Conservation (phyloP, 2,113 vertebrate genomes). For the Sinocyclocheilus maitianheensis region DNA sequence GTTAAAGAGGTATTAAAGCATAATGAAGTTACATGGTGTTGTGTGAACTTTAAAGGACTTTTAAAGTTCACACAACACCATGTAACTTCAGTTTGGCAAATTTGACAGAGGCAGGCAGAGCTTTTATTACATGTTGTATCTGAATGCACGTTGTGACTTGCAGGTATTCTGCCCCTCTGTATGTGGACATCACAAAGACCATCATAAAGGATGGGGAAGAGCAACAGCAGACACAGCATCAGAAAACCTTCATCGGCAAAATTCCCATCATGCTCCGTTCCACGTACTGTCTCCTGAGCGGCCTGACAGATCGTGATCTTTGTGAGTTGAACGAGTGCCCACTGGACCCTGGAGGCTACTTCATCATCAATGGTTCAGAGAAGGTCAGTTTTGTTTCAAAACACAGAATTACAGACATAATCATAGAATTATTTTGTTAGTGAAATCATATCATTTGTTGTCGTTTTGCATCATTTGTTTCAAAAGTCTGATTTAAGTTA, state of each 20-base stretch:
- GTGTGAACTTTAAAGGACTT: not conserved
- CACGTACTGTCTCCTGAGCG: slow-evolving; percentile 93
- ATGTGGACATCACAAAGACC: slow-evolving; percentile 98
- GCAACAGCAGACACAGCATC: slow-evolving; percentile 95
- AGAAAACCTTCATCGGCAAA: slow-evolving; percentile 98
- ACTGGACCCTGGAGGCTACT: slow-evolving; percentile 95
- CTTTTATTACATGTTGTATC: slow-evolving; percentile 5
- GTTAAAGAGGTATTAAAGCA: not conserved
- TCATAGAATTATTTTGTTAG: not conserved
- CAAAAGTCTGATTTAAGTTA: not conserved
- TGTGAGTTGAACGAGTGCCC: slow-evolving; percentile 99
- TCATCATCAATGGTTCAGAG: slow-evolving; percentile 98
- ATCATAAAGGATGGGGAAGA: slow-evolving; percentile 98
- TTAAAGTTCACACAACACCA: no score
- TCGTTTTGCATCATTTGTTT: not conserved
- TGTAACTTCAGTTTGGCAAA: not conserved
- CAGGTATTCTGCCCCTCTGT: slow-evolving; percentile 96
- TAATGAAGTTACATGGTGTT: not conserved
- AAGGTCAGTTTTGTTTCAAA: slow-evolving; percentile 77
- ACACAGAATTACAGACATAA: not conserved
- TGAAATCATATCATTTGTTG: not conserved
- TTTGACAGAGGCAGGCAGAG: not conserved
- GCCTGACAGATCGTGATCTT: slow-evolving; percentile 92
- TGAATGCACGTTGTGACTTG: slow-evolving; percentile 7
- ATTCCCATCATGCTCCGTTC: slow-evolving; percentile 99